Percentiles rank a stretch among this genome's conserved stretches.
Evolutionary conservation across 92 coral and sea anemone species (phyloP).

Genomic region (Metridium senile): DNA sequence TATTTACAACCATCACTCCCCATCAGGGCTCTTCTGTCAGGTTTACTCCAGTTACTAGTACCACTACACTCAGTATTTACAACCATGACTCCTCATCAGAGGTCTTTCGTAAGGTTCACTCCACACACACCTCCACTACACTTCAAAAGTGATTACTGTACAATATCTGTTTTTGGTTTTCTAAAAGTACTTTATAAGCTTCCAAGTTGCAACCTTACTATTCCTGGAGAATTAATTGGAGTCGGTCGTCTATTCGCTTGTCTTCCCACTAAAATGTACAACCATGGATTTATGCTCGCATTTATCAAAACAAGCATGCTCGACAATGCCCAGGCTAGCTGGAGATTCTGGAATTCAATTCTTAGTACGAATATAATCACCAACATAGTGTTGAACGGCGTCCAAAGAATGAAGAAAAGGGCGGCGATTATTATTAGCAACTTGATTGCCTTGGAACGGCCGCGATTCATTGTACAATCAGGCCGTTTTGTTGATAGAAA

Average conservation of each 20-base stretch:
- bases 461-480: background rate
- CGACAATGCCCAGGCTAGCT: conserved; percentile 19
- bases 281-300: conserved; percentile 32
- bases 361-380: conserved; percentile 22
- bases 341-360: background rate
- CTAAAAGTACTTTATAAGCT: background rate
- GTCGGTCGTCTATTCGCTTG: background rate
- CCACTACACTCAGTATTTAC: too few relatives aligned
- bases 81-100: too few relatives aligned
- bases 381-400: conserved; percentile 32
- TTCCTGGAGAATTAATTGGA: background rate
- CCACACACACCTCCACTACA: too few relatives aligned
- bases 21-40: too few relatives aligned
- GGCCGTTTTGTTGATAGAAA: background rate
- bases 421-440: conserved; percentile 14
- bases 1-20: too few relatives aligned
- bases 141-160: too few relatives aligned
- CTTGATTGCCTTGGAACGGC: conserved; percentile 20
- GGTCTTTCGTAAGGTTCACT: too few relatives aligned
- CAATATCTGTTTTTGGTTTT: too few relatives aligned
- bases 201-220: background rate
- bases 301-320: conserved; percentile 8
- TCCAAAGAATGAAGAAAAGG: conserved; percentile 32
- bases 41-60: too few relatives aligned
- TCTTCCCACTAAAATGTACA: conserved; percentile 20